phyloP scores from a whole-genome alignment of 2,797 vertebrate species.

The Phylloscopus collybita region DNA sequence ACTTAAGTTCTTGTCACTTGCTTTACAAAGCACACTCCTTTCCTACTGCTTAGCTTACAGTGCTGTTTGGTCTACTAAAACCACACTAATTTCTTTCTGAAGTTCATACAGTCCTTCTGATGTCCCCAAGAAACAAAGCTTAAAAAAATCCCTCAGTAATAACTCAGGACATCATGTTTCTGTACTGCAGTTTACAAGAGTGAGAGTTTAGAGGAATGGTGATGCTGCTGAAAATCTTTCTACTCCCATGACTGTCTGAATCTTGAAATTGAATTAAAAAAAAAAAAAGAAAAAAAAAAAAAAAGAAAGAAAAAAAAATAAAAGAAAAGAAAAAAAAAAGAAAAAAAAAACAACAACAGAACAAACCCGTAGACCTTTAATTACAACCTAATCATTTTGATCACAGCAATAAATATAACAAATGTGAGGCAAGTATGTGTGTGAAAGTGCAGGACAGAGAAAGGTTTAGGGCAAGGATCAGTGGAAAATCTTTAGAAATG shows the following conservation, averaged over 20 bases:
- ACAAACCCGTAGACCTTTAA: neutral
- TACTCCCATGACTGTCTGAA: constrained; percentile 26
- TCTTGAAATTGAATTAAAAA: neutral
- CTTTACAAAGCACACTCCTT: neutral
- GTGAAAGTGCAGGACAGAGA: constrained; percentile 49
- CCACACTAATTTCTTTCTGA: neutral
- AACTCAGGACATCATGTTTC: neutral
- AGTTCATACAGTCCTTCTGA: neutral
- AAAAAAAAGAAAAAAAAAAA: no score
- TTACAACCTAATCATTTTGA: constrained; percentile 73
- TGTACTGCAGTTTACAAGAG: constrained; percentile 2
- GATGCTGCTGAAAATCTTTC: constrained; percentile 29
- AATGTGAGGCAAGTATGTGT: constrained; percentile 36
- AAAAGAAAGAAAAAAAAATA: neutral
- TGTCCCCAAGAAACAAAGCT: neutral
- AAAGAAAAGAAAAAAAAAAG: rapidly evolving
- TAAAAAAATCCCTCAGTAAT: neutral
- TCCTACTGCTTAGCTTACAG: neutral
- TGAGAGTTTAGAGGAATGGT: constrained; percentile 11
- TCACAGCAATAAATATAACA: constrained; percentile 70
- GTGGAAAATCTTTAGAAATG: constrained; percentile 88
- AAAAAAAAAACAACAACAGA: neutral
- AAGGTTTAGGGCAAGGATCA: constrained; percentile 80
- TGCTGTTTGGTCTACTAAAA: neutral
- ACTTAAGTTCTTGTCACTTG: neutral